Conservation (phyloP, 2,797 vertebrate genomes). For the Lemur catta region DNA sequence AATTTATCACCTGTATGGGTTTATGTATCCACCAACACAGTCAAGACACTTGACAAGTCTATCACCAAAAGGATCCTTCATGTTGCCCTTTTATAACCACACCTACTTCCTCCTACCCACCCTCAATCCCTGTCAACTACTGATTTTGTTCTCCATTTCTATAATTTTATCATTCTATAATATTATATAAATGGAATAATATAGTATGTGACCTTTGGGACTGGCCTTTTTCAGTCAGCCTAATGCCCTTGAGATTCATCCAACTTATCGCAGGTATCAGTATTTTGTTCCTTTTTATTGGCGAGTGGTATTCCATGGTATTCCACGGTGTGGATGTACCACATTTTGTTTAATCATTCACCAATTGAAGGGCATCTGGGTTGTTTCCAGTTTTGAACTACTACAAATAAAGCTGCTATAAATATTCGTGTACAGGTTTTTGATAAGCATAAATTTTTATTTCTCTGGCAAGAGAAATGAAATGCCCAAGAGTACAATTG, state of each 20-base stretch:
- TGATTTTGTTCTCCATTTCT: constrained; percentile 35
- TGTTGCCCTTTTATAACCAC: not conserved
- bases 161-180: constrained; percentile 38
- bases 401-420: constrained; percentile 39
- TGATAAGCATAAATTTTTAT: constrained; percentile 10
- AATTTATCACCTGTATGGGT: not conserved
- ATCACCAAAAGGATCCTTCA: not conserved
- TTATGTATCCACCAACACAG: not conserved
- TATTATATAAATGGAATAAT: constrained; percentile 33
- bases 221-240: constrained; percentile 21
- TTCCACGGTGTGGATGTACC: not conserved
- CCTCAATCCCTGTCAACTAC: not conserved
- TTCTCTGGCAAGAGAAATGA: constrained; percentile 2
- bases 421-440: constrained; percentile 18
- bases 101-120: not conserved
- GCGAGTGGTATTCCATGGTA: not conserved
- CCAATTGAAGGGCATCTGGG: not conserved
- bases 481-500: not conserved
- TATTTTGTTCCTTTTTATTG: constrained; percentile 35
- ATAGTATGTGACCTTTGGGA: not conserved
- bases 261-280: not conserved
- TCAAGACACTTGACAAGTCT: constrained; percentile 4
- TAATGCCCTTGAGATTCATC: constrained; percentile 17
- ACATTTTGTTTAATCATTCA: not conserved
- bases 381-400: constrained; percentile 42